Conservation (phyloP, 2,113 vertebrate species). For the Hippocampus zosterae region DNA sequence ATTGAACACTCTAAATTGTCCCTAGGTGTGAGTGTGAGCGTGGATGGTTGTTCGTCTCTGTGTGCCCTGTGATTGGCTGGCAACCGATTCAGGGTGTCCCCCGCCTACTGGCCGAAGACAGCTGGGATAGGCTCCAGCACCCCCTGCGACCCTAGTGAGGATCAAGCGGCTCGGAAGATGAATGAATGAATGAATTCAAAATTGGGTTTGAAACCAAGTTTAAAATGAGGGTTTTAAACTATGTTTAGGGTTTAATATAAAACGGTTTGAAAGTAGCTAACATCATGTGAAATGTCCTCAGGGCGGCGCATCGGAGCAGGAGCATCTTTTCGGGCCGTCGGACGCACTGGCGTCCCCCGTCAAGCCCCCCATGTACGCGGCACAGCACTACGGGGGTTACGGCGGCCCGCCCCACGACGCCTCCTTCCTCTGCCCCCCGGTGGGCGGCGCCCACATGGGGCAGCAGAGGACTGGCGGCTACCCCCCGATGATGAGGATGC, state of each 20-base stretch:
- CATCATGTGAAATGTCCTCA: slow-evolving; percentile 39
- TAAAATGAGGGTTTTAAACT: background rate
- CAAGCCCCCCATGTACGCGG: slow-evolving; percentile 81
- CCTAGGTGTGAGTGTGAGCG: no score
- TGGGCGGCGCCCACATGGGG: slow-evolving; percentile 54
- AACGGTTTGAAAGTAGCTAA: background rate
- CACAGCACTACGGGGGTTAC: slow-evolving; percentile 80
- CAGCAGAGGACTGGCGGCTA: slow-evolving; percentile 76
- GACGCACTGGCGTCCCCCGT: slow-evolving; percentile 73
- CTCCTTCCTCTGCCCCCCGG: slow-evolving; percentile 67
- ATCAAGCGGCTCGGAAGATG: no score
- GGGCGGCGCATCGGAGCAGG: slow-evolving; percentile 83
- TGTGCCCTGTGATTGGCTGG: no score
- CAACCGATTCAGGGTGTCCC: no score
- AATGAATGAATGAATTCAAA: no score
- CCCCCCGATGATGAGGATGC: slow-evolving; percentile 83
- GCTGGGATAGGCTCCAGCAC: no score
- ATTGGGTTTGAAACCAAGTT: no score
- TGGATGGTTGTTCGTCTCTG: no score
- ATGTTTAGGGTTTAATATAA: background rate
- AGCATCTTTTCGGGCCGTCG: slow-evolving; percentile 73
- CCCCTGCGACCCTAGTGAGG: no score
- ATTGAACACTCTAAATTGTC: no score
- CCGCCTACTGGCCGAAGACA: no score
- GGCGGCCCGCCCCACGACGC: slow-evolving; percentile 78